These are phyloP conservation scores for Pithys albifrons DNA, from an alignment of 2,113 vertebrate species.

Conservation along the genomic window DNA sequence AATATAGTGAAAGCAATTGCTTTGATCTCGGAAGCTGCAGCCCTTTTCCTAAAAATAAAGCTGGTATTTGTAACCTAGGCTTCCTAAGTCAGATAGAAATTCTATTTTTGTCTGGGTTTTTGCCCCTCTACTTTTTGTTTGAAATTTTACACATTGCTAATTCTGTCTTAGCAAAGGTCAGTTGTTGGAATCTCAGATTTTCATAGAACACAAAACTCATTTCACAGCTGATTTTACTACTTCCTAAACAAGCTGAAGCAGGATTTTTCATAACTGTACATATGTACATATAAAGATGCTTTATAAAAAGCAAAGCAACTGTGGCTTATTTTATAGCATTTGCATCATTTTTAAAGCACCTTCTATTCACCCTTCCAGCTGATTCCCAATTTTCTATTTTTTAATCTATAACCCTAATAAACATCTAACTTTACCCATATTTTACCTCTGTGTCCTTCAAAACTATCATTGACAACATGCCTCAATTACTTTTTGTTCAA, in stretches of 20 bases:
- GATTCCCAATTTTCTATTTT: neutral
- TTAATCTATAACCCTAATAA: neutral
- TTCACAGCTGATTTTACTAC: constrained; percentile 3
- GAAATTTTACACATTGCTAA: neutral
- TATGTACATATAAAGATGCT: neutral
- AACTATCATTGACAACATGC: neutral
- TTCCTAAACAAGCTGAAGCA: neutral
- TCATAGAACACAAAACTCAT: neutral
- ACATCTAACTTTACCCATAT: neutral
- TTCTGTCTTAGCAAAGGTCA: neutral
- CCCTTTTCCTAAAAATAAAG: neutral
- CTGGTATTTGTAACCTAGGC: neutral
- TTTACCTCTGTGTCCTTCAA: constrained; percentile 1
- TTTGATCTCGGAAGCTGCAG: neutral
- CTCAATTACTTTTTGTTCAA: neutral
- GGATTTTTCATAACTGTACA: neutral
- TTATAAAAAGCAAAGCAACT: constrained; percentile 14
- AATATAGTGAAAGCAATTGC: neutral
- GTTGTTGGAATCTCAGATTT: neutral
- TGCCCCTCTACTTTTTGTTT: neutral
- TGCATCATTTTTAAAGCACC: neutral
- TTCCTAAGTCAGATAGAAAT: neutral
- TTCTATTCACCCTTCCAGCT: neutral
- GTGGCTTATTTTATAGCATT: neutral
- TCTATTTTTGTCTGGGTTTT: neutral